Base-by-base conservation (phyloP, 2,797 vertebrate genomes). In the Lepilemur septentrionalis region DNA sequence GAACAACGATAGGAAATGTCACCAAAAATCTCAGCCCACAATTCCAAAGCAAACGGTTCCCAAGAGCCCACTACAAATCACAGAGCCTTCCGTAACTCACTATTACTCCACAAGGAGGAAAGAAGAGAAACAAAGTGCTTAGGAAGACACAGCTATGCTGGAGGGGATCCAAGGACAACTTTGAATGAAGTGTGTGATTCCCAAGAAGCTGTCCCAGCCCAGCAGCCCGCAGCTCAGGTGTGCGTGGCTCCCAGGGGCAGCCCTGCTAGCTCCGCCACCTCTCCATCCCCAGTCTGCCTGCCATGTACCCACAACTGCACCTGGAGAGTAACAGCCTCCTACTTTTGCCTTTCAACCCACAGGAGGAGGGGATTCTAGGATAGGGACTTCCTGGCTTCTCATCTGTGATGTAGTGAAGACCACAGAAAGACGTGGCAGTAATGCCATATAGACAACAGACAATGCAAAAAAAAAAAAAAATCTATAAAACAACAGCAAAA, bases 241-340 rank as follows among this genome's bases (percentile, higher is more conserved):
- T 38, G 35, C 6, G 0, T 7, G 32, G 7, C 22, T 35, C 10
- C 0, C 4, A 18, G 59, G 8, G 65, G 86, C 2, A 30, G n/a
- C 17, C 12, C 59, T 30, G 23, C 46, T 3, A 12, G 14, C 28
- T 1, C 55, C 1, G 1, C 52, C 30, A 13, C 43, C n/a, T 91
- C 43, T 55, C 41, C 0, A 3, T 50, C 57, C 41, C 20, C 6
- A 30, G 65, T 18, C 13, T 0, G 0, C 28, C 57, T 11, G 35
- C 30, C 50, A 1, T 10, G 22, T 25, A 83, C 43, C 35, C 35
- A 22, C 69, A 69, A 9, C 10, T 69, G 43, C n/a, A 25, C 43
- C 72, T 50, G 46, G 23, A 78, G 11, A 57, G 23, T 57, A 78
- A 89, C 23, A 12, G 23, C 25, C 10, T 6, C n/a, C 52, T 52